phyloP scores from a whole-genome alignment of 2,797 vertebrate species.

The Nasua narica region DNA sequence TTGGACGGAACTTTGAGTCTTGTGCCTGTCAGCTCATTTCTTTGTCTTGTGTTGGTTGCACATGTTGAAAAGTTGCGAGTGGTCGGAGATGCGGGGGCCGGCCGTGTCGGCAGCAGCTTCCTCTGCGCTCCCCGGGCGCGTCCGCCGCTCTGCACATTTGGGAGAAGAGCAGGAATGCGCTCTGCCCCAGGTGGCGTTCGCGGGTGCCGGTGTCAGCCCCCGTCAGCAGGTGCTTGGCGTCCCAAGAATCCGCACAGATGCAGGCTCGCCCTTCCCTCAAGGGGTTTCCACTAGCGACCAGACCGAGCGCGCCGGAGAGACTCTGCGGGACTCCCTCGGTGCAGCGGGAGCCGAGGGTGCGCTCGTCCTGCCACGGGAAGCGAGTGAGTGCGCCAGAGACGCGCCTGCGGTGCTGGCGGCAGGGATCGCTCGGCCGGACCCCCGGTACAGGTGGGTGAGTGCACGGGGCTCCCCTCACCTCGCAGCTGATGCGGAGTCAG shows the following conservation, averaged over 20 bases:
- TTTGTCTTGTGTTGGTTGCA: not conserved
- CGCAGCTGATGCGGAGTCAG: rapidly evolving
- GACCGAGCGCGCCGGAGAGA: not conserved
- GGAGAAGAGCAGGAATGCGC: not conserved
- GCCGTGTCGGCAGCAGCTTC: no score
- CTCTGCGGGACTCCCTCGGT: no score
- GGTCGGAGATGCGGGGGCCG: no score
- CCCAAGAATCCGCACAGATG: no score
- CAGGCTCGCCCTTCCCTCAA: rapidly evolving
- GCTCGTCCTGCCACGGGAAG: no score
- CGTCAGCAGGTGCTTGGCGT: rapidly evolving
- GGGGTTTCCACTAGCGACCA: not conserved
- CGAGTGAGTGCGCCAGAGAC: not conserved
- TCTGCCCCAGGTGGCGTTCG: not conserved
- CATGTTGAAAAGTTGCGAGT: not conserved
- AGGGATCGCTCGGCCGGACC: not conserved
- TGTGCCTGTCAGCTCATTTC: not conserved
- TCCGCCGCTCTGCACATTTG: not conserved
- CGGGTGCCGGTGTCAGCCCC: rapidly evolving
- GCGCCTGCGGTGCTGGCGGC: not conserved
- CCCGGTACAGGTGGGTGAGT: not conserved
- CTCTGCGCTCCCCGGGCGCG: not conserved
- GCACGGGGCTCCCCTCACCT: not conserved
- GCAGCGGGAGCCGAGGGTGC: no score
- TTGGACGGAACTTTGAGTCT: not conserved